These are phyloP conservation scores for Ophraella communa DNA, from an alignment of 2,888 invertebrate species.

Conservation along the genomic window DNA sequence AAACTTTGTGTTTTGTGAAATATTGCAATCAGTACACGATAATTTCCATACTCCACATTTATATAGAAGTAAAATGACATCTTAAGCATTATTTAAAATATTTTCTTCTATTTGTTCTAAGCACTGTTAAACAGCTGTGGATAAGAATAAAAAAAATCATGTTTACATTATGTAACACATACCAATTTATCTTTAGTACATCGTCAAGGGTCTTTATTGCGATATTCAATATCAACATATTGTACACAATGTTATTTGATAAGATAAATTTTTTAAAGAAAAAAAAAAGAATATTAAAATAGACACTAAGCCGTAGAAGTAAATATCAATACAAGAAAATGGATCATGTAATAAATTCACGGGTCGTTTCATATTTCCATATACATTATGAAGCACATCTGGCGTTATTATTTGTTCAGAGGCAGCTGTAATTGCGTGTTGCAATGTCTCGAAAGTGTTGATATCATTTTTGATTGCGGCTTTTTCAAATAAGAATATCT, in stretches of 20 bases:
- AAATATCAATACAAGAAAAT: slow-evolving; percentile 14
- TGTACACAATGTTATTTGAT: background rate
- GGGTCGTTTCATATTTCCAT: slow-evolving; percentile 34
- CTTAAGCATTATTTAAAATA: no score
- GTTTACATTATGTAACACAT: no score
- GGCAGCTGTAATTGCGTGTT: slow-evolving; percentile 35
- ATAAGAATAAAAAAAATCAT: no score
- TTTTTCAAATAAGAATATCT: slow-evolving; percentile 20
- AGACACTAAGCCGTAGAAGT: background rate
- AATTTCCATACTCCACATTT: no score
- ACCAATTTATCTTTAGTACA: no score
- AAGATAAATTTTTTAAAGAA: background rate
- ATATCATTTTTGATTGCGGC: slow-evolving; percentile 32
- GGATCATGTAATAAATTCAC: slow-evolving; percentile 27
- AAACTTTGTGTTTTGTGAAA: no score
- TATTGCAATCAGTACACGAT: no score
- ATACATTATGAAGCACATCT: slow-evolving; percentile 31
- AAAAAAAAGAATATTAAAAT: background rate
- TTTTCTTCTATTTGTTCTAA: no score
- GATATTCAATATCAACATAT: background rate
- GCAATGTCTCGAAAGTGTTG: slow-evolving; percentile 33
- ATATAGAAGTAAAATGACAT: no score
- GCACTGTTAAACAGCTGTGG: no score
- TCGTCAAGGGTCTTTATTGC: background rate
- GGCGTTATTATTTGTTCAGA: slow-evolving; percentile 31